These are phyloP conservation scores for Melopsittacus undulatus DNA, from an alignment of 2,797 vertebrate genomes.

Conservation along the genomic window DNA sequence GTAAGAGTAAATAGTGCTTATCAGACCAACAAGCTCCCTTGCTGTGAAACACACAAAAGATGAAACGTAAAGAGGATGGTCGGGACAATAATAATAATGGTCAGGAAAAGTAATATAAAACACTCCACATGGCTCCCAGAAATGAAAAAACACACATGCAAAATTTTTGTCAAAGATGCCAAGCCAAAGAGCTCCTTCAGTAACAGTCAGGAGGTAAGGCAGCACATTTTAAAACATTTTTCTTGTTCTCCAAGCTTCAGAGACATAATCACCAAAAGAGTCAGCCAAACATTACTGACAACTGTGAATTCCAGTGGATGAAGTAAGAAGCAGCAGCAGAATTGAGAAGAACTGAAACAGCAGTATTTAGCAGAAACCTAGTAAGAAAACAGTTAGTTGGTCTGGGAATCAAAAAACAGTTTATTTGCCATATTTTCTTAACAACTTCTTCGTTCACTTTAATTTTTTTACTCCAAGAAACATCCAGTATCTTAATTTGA, in stretches of 20 bases:
- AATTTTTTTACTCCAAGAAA: not conserved
- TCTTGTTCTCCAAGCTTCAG: not conserved
- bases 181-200: not conserved
- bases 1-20: not conserved
- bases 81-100: not conserved
- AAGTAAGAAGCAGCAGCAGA: not conserved
- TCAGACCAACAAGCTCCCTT: not conserved
- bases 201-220: not conserved
- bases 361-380: not conserved
- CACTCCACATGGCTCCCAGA: not conserved
- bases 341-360: not conserved
- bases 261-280: not conserved
- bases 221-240: fast-evolving
- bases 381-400: not conserved
- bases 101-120: not conserved
- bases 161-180: not conserved
- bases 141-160: not conserved
- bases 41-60: not conserved
- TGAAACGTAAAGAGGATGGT: not conserved
- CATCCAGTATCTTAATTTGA: not conserved
- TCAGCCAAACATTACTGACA: not conserved
- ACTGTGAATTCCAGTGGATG: not conserved
- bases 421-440: not conserved
- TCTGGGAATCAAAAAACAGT: not conserved
- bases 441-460: not conserved